Evolutionary conservation across 1,140 invertebrate species (phyloP), one percentile per base, ranked within the genome.

Genomic region (Drosophila lacertosa): DNA sequence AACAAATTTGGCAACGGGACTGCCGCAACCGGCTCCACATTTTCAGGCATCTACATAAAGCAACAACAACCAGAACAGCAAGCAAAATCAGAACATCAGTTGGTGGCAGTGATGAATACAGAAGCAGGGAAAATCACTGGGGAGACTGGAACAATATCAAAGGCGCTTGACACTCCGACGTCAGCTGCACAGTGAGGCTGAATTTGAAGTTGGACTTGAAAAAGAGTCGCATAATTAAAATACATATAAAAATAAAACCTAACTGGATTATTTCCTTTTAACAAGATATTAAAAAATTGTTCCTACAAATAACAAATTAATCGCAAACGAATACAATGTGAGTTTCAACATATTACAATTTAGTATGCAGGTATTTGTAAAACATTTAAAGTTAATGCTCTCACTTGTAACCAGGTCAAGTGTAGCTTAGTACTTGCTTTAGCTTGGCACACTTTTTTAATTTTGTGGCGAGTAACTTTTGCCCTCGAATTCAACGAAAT

Each of bases 1-100:
- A 86, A 88, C 81, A 86, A 86, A 86, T 86, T 88, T 83, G 77
- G 81, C 77, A 65, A 64, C 53, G 64, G 26, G 24, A 59, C 39
- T 59, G 53, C 32, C 40, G 39, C 22, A 66, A 37, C 54, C 50
- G 10, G 7, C 57, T 40, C 42, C 76, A 37, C 65, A 35, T 35
- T 32, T 26, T 35, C 37, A 42, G 37, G 73, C 68, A 81, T 81
- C 73, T 74, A 81, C 77, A 81, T 74, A 76, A 50, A 68, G 33
- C 50, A 77, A 16, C 45, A 51, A 37, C 39, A 54, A 11, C n/a
- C n/a, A n/a, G 42, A 33, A 47, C 15, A 51, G n/a, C 51, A 80
- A 45, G 16, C 26, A 16, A 32, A 63, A 63, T 63, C 59, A 51
- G 47, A 66, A 24, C 51, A 54, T 45, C 62, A 29, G 53, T 57